Evolutionary conservation across 2,888 invertebrate genomes (phyloP).

Genomic region (Zygogramma bicolorata): DNA sequence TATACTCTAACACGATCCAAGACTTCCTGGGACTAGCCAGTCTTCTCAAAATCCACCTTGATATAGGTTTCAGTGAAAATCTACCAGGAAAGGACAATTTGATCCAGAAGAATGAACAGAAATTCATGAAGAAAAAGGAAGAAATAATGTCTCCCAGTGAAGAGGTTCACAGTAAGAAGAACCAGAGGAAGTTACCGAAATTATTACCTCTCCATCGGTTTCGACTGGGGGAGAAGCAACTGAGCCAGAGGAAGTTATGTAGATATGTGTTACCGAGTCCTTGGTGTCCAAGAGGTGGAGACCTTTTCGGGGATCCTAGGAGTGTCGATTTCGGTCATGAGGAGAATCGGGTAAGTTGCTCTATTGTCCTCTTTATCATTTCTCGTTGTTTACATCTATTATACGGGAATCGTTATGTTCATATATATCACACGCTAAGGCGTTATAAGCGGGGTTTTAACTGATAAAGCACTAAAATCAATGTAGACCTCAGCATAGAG

Average conservation of each 20-base stretch:
- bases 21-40: conserved; percentile 73
- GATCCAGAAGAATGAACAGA: conserved; percentile 1
- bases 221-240: conserved; percentile 37
- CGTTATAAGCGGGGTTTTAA: too few relatives aligned
- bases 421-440: too few relatives aligned
- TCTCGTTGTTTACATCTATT: too few relatives aligned
- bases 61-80: conserved; percentile 25
- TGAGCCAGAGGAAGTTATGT: conserved; percentile 61
- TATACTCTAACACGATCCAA: conserved; percentile 71
- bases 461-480: too few relatives aligned
- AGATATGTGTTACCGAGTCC: conserved; percentile 72
- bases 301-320: conserved; percentile 61
- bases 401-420: too few relatives aligned
- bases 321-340: conserved; percentile 45
- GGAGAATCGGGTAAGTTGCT: conserved; percentile 46
- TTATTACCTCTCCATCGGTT: conserved; percentile 56
- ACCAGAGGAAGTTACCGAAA: conserved; percentile 56
- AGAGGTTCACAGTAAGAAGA: conserved; percentile 38
- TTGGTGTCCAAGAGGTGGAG: conserved; percentile 68
- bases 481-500: too few relatives aligned
- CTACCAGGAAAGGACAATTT: not conserved
- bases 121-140: not conserved
- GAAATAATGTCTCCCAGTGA: not conserved
- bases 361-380: not conserved
- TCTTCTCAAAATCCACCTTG: conserved; percentile 58